phyloP scores from a whole-genome alignment of 2,113 vertebrate species.

The Equus quagga region DNA sequence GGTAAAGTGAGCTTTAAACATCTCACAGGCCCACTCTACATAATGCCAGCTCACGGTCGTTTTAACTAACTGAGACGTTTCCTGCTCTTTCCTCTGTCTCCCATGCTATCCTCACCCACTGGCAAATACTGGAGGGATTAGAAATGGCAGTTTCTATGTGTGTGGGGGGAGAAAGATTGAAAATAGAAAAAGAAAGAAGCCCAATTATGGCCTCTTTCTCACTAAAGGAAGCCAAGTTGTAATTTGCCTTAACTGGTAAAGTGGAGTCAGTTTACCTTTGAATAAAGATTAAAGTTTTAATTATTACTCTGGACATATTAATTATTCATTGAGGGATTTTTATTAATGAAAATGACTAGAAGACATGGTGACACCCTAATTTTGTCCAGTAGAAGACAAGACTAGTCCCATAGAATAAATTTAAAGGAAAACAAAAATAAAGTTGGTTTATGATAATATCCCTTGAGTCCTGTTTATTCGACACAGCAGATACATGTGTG shows the following conservation, averaged over 20 bases:
- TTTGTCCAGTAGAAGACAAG: neutral
- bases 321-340: neutral
- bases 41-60: neutral
- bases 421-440: slow-evolving; percentile 4
- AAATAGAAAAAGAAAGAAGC: neutral
- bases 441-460: neutral
- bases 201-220: neutral
- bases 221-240: neutral
- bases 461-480: neutral
- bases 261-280: neutral
- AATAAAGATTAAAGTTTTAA: neutral
- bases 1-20: neutral
- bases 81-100: neutral
- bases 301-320: neutral
- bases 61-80: neutral
- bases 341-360: neutral
- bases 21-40: neutral
- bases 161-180: neutral
- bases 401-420: neutral
- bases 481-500: neutral
- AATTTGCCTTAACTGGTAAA: neutral
- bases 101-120: too few species aligned
- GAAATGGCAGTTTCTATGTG: neutral
- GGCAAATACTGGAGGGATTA: neutral
- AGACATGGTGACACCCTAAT: neutral